A percentile compares a stretch with the other conserved stretches of the same genome.
phyloP scores from a whole-genome alignment of 2,113 vertebrate species.

The Chaetodon trifascialis region DNA sequence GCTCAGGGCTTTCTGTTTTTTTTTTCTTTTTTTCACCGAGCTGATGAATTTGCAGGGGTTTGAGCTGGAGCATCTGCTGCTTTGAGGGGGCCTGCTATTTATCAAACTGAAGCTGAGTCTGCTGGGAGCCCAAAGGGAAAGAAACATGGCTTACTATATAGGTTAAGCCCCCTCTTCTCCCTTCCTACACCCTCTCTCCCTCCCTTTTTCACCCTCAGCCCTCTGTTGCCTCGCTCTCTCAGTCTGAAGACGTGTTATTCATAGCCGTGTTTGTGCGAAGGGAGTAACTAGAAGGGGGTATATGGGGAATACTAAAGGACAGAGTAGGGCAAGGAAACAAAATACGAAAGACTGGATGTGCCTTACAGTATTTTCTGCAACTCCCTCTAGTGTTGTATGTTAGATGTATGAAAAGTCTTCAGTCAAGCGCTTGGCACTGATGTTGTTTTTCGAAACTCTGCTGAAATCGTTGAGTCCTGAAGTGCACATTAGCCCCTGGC shows the following conservation, averaged over 20 bases:
- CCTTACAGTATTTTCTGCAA: conserved; percentile 37
- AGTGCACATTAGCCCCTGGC: conserved; percentile 25
- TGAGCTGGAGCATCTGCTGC: conserved; percentile 81
- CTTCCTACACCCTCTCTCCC: background rate
- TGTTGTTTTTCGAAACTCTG: conserved; percentile 65
- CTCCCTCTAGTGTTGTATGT: conserved; percentile 30
- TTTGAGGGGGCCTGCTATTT: conserved; percentile 80
- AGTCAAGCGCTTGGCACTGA: conserved; percentile 43
- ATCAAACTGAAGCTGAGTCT: conserved; percentile 79
- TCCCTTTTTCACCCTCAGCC: background rate
- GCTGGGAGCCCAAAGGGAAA: conserved; percentile 68
- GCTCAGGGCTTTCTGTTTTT: conserved; percentile 23
- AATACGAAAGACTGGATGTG: conserved; percentile 31
- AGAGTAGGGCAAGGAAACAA: background rate
- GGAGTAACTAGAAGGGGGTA: conserved; percentile 16
- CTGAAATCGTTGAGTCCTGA: conserved; percentile 33
- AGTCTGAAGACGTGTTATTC: conserved; percentile 63
- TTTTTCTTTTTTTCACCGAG: conserved; percentile 38
- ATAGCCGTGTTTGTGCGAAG: conserved; percentile 52
- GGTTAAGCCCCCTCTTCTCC: conserved; percentile 59
- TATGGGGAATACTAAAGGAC: background rate
- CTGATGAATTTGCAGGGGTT: conserved; percentile 71
- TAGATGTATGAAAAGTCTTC: conserved; percentile 18
- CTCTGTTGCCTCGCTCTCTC: conserved; percentile 33
- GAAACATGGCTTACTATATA: conserved; percentile 73